A percentile compares a stretch with the other conserved stretches of the same genome.
phyloP scores from a whole-genome alignment of 1,140 invertebrate species.

The Campodea augens region DNA sequence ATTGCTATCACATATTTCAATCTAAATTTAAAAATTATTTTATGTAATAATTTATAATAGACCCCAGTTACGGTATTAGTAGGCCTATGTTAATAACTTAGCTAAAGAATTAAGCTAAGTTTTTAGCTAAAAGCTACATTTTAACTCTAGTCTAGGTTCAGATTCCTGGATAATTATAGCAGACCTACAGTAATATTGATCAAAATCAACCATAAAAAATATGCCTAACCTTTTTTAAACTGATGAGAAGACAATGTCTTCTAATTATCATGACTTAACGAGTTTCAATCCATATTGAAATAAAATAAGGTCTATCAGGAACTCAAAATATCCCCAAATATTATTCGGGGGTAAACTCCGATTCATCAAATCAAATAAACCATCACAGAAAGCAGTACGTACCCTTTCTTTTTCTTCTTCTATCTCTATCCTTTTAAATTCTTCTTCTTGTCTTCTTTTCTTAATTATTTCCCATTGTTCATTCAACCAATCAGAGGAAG shows the following conservation, averaged over 20 bases:
- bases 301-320: neutral
- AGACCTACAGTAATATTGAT: too few relatives aligned
- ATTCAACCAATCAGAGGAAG: slow-evolving; percentile 81
- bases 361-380: neutral
- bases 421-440: slow-evolving; percentile 42
- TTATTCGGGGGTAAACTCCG: neutral
- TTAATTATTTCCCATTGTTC: slow-evolving; percentile 57
- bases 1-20: too few relatives aligned
- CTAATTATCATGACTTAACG: neutral
- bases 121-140: too few relatives aligned
- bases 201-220: neutral
- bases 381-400: slow-evolving; percentile 16
- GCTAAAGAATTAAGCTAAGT: too few relatives aligned
- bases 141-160: too few relatives aligned
- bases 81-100: too few relatives aligned
- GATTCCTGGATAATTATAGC: too few relatives aligned
- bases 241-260: neutral
- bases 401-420: slow-evolving; percentile 76
- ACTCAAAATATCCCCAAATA: neutral
- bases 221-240: neutral
- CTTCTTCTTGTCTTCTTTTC: slow-evolving; percentile 45
- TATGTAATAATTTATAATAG: too few relatives aligned
- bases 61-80: too few relatives aligned
- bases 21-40: too few relatives aligned
- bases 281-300: slow-evolving; percentile 2